Evolutionary conservation across 2,888 invertebrate species (phyloP), one percentile per base, ranked within the genome.

Genomic region (Dasypolia templi): DNA sequence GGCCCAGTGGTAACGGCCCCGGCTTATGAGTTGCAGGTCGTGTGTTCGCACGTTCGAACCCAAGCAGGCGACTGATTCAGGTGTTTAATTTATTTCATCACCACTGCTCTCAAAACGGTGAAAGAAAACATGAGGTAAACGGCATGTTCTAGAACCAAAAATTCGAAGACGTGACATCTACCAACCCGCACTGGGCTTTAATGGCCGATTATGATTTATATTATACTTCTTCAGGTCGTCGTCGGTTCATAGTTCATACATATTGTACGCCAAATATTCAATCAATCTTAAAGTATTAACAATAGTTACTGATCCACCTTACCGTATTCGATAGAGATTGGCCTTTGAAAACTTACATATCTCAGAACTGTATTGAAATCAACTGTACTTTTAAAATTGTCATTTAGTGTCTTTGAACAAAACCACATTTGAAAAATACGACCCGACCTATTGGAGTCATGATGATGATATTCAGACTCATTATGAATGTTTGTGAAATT

Each of bases 291-390:
- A 66, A 17, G 32, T 32, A 26, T 35, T 9, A 12, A 55, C 26
- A 71, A 72, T 44, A 72, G 74, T 56, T 55, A 35, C 73, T 56
- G 22, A 72, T 73, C 39, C 19, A 29, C 29, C 72, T 56, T 29
- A 17, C 56, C 73, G 5, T 39, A 72, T 72, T 44, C 5, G 35
- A 55, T 17, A 46, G 26, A 39, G 73, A 55, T 55, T 44, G 35
- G 35, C 35, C 22, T 56, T 72, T 72, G 7, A 35, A 55, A 72
- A 44, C n/a, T 44, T 56, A 51, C 19, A 26, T 29, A 14, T 63
- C 29, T 29, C 22, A 6, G 49, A 69, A 14, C 17, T 35, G 39
- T 49, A 1, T 9, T 26, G 22, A 17, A 9, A 19, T 35, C 0
- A 32, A 67, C n/a, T 67, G 3, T 44, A 19, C 44, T 19, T 32